Percentiles rank a stretch among this genome's conserved stretches.
phyloP scores from a whole-genome alignment of 1,140 invertebrate species.

The Trichonephila clavata region DNA sequence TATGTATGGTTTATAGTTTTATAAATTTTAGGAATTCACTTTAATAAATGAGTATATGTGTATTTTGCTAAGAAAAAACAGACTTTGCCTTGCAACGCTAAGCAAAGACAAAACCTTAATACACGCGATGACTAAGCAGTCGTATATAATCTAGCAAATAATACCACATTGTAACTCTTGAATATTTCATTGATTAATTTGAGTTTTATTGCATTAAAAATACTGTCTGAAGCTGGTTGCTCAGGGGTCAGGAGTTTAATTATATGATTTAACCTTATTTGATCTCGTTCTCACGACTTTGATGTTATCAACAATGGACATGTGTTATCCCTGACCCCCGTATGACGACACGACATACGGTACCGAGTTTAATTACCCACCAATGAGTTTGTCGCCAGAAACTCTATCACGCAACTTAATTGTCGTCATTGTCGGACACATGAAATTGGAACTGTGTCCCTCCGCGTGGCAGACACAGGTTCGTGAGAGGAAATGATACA shows the following conservation, averaged over 20 bases:
- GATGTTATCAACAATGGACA: conserved; percentile 24
- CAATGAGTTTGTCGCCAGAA: conserved; percentile 39
- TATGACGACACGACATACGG: conserved; percentile 51
- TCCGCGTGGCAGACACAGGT: neutral
- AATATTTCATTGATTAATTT: too few relatives aligned
- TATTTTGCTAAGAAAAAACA: too few relatives aligned
- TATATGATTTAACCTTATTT: neutral
- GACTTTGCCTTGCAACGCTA: too few relatives aligned
- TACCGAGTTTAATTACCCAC: conserved; percentile 36
- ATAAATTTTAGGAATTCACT: too few relatives aligned
- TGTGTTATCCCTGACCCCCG: conserved; percentile 47
- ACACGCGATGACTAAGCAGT: too few relatives aligned
- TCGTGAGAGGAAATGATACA: conserved; percentile 42
- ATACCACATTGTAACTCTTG: too few relatives aligned
- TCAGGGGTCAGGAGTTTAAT: neutral
- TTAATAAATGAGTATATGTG: too few relatives aligned
- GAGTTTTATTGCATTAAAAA: too few relatives aligned
- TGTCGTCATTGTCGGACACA: conserved; percentile 43
- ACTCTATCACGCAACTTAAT: conserved; percentile 48
- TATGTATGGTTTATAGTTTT: too few relatives aligned
- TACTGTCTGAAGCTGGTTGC: neutral
- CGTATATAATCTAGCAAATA: too few relatives aligned
- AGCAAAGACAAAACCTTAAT: too few relatives aligned
- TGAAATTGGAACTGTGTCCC: conserved; percentile 11
- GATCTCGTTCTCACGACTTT: neutral